phyloP scores from a whole-genome alignment of 1,140 invertebrate species.

The Drosophila insularis region DNA sequence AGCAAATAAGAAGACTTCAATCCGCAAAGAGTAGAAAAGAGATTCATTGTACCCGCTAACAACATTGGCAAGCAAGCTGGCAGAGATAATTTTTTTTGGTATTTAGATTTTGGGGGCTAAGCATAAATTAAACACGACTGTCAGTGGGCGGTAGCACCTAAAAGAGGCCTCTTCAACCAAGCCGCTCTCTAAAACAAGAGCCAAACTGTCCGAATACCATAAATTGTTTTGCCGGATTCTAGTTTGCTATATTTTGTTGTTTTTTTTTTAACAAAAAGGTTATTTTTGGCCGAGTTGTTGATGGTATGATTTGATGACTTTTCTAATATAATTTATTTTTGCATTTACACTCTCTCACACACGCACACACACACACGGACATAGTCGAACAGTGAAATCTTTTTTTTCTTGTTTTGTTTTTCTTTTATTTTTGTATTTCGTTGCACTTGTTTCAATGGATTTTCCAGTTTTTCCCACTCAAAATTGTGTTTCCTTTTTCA shows the following conservation, averaged over 20 bases:
- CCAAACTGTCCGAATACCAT: background rate
- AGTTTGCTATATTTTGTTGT: background rate
- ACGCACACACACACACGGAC: background rate
- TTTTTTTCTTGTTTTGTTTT: background rate
- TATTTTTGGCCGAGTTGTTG: background rate
- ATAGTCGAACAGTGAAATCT: slow-evolving; percentile 10
- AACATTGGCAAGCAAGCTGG: slow-evolving; percentile 34
- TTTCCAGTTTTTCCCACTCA: slow-evolving; percentile 22
- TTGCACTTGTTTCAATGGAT: slow-evolving; percentile 34
- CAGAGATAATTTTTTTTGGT: slow-evolving; percentile 29
- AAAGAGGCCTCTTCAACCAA: slow-evolving; percentile 1
- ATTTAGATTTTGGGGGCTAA: background rate
- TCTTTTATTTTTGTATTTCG: background rate
- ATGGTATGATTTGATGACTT: background rate
- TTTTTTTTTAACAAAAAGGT: background rate
- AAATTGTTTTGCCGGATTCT: slow-evolving; percentile 5
- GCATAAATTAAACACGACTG: slow-evolving; percentile 17
- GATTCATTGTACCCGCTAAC: slow-evolving; percentile 19
- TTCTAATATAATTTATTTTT: background rate
- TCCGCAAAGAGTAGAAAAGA: slow-evolving; percentile 31
- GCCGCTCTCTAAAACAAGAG: slow-evolving; percentile 1
- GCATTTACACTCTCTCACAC: background rate
- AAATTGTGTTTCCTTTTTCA: slow-evolving; percentile 11
- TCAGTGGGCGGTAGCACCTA: slow-evolving; percentile 1
- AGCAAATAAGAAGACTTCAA: slow-evolving; percentile 41